Evolutionary conservation across 1,140 invertebrate genomes (phyloP).

Genomic region (Trinorchestia longiramus): DNA sequence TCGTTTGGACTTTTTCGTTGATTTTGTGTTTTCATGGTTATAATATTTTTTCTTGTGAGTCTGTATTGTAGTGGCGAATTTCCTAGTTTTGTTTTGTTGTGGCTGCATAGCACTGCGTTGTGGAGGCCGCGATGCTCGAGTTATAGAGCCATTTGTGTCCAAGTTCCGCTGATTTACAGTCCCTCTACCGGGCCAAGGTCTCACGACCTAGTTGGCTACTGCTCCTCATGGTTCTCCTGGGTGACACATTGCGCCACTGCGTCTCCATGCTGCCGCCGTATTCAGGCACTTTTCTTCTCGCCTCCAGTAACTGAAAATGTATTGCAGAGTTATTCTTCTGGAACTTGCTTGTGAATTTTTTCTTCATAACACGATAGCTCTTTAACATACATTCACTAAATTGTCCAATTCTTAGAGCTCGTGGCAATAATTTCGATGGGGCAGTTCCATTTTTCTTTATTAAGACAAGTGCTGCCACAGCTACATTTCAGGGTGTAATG

Average conservation of each 20-base stretch:
- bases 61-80: background rate
- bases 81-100: background rate
- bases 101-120: background rate
- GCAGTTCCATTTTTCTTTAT: background rate
- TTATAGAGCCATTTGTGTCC: slow-evolving; percentile 55
- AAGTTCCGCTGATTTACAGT: slow-evolving; percentile 28
- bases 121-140: slow-evolving; percentile 41
- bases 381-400: background rate
- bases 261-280: background rate
- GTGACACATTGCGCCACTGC: background rate
- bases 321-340: background rate
- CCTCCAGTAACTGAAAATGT: background rate
- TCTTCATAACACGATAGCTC: background rate
- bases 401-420: background rate
- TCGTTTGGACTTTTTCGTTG: background rate
- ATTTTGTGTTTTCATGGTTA: background rate
- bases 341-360: background rate
- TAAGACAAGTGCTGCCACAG: background rate
- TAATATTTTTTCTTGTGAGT: background rate
- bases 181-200: slow-evolving; percentile 31
- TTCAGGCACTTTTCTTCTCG: background rate
- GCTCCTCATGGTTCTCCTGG: background rate
- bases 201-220: background rate
- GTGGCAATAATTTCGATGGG: background rate
- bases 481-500: background rate